Conservation (phyloP, 2,113 vertebrate species). For the Mobula birostris region DNA sequence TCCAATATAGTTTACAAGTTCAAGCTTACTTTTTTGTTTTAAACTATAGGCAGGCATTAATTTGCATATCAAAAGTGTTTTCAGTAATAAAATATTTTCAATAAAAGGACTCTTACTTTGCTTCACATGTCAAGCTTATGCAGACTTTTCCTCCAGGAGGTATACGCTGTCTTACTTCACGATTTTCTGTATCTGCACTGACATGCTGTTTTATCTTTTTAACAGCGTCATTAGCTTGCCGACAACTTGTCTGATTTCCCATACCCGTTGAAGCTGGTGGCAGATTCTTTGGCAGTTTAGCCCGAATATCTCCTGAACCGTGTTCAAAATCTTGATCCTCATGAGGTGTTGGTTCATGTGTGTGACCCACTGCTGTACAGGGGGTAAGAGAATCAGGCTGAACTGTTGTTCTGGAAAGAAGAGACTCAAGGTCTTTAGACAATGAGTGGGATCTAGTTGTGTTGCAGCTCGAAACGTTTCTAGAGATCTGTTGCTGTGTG, state of each 20-base stretch:
- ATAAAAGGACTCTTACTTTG: conserved; percentile 27
- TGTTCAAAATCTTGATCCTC: neutral
- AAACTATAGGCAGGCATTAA: neutral
- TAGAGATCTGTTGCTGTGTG: neutral
- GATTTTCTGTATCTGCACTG: neutral
- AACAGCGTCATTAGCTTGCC: neutral
- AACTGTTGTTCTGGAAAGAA: neutral
- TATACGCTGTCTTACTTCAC: neutral
- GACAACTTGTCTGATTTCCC: neutral
- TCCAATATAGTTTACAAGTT: neutral
- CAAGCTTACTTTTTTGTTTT: neutral
- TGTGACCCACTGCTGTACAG: neutral
- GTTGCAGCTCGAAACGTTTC: neutral
- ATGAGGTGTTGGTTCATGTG: neutral
- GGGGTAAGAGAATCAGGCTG: neutral
- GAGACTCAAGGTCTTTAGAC: neutral
- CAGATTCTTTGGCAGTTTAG: neutral
- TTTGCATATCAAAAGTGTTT: neutral
- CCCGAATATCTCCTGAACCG: neutral
- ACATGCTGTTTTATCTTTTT: neutral
- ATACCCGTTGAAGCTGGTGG: neutral
- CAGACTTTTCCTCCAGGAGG: neutral
- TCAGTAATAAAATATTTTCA: neutral
- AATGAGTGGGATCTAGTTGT: neutral
- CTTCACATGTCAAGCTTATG: neutral